phyloP scores from a whole-genome alignment of 2,797 vertebrate species.

The Etheostoma nigrum region DNA sequence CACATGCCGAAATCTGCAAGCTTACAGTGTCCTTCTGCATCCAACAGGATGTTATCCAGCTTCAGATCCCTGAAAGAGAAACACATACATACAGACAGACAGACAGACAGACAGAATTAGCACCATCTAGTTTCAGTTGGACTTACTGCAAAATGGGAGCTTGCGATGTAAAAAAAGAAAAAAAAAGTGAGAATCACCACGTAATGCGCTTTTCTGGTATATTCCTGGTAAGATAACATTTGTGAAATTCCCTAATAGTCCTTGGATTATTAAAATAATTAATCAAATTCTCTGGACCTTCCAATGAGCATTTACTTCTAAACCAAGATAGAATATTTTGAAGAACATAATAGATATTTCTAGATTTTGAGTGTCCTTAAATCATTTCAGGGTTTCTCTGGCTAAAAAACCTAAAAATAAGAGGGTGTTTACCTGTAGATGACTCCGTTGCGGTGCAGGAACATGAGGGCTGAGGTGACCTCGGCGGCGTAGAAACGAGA shows the following conservation, averaged over 20 bases:
- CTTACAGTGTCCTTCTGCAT: conserved; percentile 98
- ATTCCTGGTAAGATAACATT: conserved; percentile 1
- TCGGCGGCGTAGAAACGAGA: conserved; percentile 99
- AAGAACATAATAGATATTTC: not conserved
- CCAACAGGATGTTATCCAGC: conserved; percentile 98
- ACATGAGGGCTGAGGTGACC: conserved; percentile 99
- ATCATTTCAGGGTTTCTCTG: not conserved
- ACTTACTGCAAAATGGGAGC: conserved; percentile 21
- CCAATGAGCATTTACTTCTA: not conserved
- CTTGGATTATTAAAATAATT: not conserved
- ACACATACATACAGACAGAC: conserved; percentile 7
- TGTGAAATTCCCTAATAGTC: not conserved
- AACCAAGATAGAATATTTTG: not conserved
- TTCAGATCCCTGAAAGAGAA: conserved; percentile 91
- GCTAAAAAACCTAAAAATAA: not conserved
- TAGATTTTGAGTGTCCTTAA: not conserved
- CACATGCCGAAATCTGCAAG: conserved; percentile 99
- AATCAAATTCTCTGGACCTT: not conserved
- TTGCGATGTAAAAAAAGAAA: not conserved
- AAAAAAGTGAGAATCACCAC: not conserved
- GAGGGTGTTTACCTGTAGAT: conserved; percentile 91
- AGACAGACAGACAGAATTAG: conserved; percentile 19
- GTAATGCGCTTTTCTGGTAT: conserved; percentile 32
- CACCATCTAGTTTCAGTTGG: conserved; percentile 26
- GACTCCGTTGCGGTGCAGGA: conserved; percentile 97